Evolutionary conservation across 2,888 invertebrate genomes (phyloP), one percentile per base, ranked within the genome.

Genomic region (Lysandra bellargus): DNA sequence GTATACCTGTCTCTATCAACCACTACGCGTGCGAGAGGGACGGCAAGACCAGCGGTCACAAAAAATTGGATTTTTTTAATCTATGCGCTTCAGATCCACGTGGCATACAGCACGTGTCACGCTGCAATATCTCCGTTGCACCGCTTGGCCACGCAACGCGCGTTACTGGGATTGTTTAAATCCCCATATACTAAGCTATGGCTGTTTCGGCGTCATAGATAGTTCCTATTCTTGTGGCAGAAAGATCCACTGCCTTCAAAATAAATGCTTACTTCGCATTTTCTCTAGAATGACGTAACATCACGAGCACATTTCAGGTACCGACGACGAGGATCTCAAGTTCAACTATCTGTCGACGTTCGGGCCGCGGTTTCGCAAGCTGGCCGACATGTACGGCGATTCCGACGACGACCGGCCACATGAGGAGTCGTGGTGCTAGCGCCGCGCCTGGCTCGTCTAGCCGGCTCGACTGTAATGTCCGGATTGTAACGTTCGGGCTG

Each of bases 21-120:
- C 98, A 99, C 91, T 99, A 99, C 91, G 99, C 98, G 80, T 99
- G 99, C 89, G 99, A 99, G 93, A 99, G 99, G 75, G 98, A 98
- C 88, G 98, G 98, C 84, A 98, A 98, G 88, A 97, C 97, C 30
- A 98, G 98, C 83, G 99, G 99, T 53, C 53, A 53, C 12, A 9
- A 14, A 14, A 53, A 53, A 3, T 40, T 40, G 6, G 14, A 53
- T 53, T 14, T 53, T 53, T 53, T 53, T 14, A 2, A 53, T 53
- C 14, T 40, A 40, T 6, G 40, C 40, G 6, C 40, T 40, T 40
- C 1, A 5, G 6, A 40, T 40, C 40, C 7, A 37, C 37, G 37
- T 4, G 37, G 37, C 23, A 23, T 23, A 23, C 23, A 23, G 23
- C 23, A 23, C 23, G 23, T 23, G 23, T 23, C 23, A 23, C 23